phyloP scores from a whole-genome alignment of 2,797 vertebrate species.

The Amphiprion clarkii region DNA sequence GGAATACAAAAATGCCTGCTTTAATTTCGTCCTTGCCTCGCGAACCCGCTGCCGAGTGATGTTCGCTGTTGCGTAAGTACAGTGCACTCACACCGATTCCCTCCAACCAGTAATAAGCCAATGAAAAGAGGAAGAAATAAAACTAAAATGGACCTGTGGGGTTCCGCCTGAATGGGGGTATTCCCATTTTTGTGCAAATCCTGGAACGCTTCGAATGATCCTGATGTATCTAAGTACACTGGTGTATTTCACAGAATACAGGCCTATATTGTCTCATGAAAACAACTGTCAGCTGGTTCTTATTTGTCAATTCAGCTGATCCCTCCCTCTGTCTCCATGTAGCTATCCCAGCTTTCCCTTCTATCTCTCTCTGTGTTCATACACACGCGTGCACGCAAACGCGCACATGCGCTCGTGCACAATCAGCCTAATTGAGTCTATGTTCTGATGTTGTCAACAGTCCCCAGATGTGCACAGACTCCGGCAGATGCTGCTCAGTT shows the following conservation, averaged over 20 bases:
- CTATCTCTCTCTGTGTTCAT: background rate
- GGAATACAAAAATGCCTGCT: conserved; percentile 81
- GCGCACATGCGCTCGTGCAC: conserved; percentile 10
- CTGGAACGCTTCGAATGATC: background rate
- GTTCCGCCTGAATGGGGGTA: background rate
- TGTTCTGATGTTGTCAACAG: conserved; percentile 32
- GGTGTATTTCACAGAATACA: background rate
- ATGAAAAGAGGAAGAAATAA: background rate
- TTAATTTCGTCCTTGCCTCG: conserved; percentile 78
- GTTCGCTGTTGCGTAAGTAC: conserved; percentile 80
- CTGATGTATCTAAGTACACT: too few species aligned
- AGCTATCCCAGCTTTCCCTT: background rate
- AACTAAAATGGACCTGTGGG: conserved; percentile 13
- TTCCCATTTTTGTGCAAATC: background rate
- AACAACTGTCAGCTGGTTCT: conserved; percentile 43
- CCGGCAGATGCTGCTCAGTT: conserved; percentile 37
- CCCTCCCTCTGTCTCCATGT: conserved; percentile 26
- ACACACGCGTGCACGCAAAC: background rate
- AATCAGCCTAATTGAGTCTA: conserved; percentile 41
- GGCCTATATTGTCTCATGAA: conserved; percentile 21
- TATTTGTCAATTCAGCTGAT: conserved; percentile 47
- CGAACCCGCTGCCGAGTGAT: conserved; percentile 57
- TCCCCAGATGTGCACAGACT: conserved; percentile 55
- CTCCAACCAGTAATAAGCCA: conserved; percentile 26
- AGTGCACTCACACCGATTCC: conserved; percentile 34